Evolutionary conservation across 2,113 vertebrate species (phyloP).

Genomic region (Bujurquina vittata): DNA sequence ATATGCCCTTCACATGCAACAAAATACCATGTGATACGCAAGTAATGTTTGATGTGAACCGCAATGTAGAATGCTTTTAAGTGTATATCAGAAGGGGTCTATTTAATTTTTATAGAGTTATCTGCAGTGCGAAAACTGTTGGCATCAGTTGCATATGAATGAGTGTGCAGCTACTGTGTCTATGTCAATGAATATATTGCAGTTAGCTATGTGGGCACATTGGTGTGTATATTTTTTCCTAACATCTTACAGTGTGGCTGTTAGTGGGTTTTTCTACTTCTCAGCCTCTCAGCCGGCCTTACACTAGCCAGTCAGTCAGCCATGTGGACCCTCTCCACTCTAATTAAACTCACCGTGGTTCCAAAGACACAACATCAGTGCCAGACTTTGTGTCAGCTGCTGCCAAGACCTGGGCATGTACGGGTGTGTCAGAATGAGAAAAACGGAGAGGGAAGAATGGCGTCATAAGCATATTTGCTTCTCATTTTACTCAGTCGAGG

Average conservation of each 20-base stretch:
- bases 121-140: conserved; percentile 25
- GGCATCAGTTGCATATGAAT: conserved; percentile 56
- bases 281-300: conserved; percentile 40
- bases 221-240: conserved; percentile 1
- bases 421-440: conserved; percentile 34
- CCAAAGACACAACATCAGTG: conserved; percentile 54
- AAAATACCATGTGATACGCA: conserved; percentile 6
- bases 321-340: conserved; percentile 66
- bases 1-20: conserved; percentile 18
- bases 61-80: conserved; percentile 42
- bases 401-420: conserved; percentile 42
- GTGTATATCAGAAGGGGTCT: neutral
- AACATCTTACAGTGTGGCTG: conserved; percentile 11
- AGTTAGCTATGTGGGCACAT: neutral
- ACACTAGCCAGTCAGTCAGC: conserved; percentile 50
- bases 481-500: conserved; percentile 62
- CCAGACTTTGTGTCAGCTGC: conserved; percentile 59
- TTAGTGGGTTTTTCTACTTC: conserved; percentile 29
- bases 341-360: conserved; percentile 73
- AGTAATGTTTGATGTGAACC: conserved; percentile 22
- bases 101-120: conserved; percentile 34
- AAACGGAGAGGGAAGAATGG: conserved; percentile 9
- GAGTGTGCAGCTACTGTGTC: conserved; percentile 40
- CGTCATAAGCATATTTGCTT: conserved; percentile 59
- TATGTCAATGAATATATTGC: conserved; percentile 44